Evolutionary conservation across 2,113 vertebrate species (phyloP), one percentile per base, ranked within the genome.

Genomic region (Mesembrinibis cayennensis): DNA sequence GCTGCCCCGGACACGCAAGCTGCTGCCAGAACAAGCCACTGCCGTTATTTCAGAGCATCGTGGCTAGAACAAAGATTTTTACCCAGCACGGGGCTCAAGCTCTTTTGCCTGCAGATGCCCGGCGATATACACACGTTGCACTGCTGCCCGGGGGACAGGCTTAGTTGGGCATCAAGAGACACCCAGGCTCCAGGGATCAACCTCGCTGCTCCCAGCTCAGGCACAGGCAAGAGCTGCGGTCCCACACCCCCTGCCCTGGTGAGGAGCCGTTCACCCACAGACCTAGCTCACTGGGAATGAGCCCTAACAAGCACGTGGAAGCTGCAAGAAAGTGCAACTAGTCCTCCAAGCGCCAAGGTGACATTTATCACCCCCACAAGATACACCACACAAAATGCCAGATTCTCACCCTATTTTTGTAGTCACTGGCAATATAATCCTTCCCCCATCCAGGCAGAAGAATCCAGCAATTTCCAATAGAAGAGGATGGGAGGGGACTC

Each of bases 41-140:
- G 13, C 12, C 7, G 0, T 10, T 16, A 23, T 11, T 71, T 26
- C 82, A 32, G 21, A 73, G 45, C 18, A 13, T 9, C 13, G 1
- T 0, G 12, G 52, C 25, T 8, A 36, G 10, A 53, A 16, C 25
- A 47, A 42, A 42, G 50, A 18, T 8, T 50, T 47, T 44, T 11
- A 50, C 7, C 29, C 72, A 34, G 40, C 47, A 79, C 3, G 8
- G 26, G n/a, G 23, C 56, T 77, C 38, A 9, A 16, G 10, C 22
- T 12, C 40, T 26, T 21, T 5, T 6, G n/a, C 38, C 44, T 13
- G 38, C 44, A n/a, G 38, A 14, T 22, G 32, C 21, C 30, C 3
- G 1, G 21, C 1, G 1, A 22, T 7, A 38, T 2, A 20, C 2
- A 0, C 19, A 19, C 36, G 21, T 6, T 8, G 26, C 32, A 13